Conservation (phyloP, 2,888 invertebrate species). For the Eupithecia centaureata region DNA sequence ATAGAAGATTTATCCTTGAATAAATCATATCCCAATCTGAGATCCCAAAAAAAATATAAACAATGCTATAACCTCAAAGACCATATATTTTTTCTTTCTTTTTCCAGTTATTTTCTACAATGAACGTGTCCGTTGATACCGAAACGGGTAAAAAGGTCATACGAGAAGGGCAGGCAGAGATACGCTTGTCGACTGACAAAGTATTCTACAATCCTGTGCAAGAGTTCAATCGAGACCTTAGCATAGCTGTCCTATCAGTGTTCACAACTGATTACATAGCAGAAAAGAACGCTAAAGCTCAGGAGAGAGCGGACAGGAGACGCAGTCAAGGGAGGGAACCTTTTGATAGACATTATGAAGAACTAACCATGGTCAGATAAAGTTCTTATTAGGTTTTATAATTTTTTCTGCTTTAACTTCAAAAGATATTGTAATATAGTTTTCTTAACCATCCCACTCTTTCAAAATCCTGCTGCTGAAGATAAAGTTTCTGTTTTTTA, state of each 20-base stretch:
- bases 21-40: background rate
- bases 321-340: slow-evolving; percentile 39
- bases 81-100: background rate
- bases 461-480: background rate
- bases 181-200: slow-evolving; percentile 87
- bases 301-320: slow-evolving; percentile 52
- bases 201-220: slow-evolving; percentile 99
- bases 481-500: background rate
- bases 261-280: slow-evolving; percentile 83
- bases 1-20: background rate
- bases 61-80: slow-evolving; percentile 5
- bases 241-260: slow-evolving; percentile 89
- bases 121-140: slow-evolving; percentile 14
- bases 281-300: slow-evolving; percentile 55
- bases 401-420: too few species aligned
- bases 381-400: background rate
- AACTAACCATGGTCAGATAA: slow-evolving; percentile 42
- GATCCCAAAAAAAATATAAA: background rate
- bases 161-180: slow-evolving; percentile 91
- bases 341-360: slow-evolving; percentile 35
- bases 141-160: slow-evolving; percentile 65
- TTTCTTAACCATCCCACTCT: background rate
- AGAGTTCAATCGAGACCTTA: slow-evolving; percentile 98
- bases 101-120: slow-evolving; percentile 23
- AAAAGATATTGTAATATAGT: too few species aligned